Conservation (phyloP, 2,113 vertebrate species). For the Manacus vitellinus region DNA sequence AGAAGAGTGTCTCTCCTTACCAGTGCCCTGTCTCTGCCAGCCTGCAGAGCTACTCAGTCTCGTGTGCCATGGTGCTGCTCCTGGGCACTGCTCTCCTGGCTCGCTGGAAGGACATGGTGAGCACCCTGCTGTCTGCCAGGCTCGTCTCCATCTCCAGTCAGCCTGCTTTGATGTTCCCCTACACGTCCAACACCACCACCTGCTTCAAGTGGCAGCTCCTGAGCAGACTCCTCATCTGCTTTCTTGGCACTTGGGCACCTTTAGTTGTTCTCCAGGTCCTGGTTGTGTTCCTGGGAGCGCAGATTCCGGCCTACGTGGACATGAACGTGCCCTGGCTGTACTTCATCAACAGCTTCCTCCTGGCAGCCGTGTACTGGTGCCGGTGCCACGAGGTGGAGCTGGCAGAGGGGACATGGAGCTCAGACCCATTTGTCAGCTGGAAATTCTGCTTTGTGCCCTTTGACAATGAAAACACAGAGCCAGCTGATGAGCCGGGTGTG, state of each 20-base stretch:
- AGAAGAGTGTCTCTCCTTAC: background rate
- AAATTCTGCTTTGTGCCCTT: constrained; percentile 78
- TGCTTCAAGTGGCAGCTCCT: constrained; percentile 54
- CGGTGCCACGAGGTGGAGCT: constrained; percentile 44
- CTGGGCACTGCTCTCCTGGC: constrained; percentile 40
- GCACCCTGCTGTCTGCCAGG: constrained; percentile 61
- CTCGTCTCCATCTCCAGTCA: constrained; percentile 53
- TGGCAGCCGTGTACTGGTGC: constrained; percentile 75
- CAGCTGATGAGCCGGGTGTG: constrained; percentile 42
- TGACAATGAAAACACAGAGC: constrained; percentile 41
- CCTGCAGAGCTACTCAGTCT: constrained; percentile 71
- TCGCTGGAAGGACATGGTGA: constrained; percentile 52
- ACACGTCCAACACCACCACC: background rate
- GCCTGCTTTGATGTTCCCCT: constrained; percentile 63
- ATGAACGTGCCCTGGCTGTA: constrained; percentile 86
- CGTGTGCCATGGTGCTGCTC: constrained; percentile 58
- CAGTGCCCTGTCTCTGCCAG: constrained; percentile 74
- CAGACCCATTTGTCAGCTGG: constrained; percentile 85
- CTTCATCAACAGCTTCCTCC: constrained; percentile 87
- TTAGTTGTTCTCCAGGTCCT: constrained; percentile 76
- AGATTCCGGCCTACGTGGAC: constrained; percentile 81
- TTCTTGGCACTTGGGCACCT: constrained; percentile 81
- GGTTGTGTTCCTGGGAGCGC: constrained; percentile 65
- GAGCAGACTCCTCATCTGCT: constrained; percentile 67
- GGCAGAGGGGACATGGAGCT: constrained; percentile 49